These are phyloP conservation scores for Dendrocincla fuliginosa DNA, from an alignment of 2,797 vertebrate species.

Conservation along the genomic window DNA sequence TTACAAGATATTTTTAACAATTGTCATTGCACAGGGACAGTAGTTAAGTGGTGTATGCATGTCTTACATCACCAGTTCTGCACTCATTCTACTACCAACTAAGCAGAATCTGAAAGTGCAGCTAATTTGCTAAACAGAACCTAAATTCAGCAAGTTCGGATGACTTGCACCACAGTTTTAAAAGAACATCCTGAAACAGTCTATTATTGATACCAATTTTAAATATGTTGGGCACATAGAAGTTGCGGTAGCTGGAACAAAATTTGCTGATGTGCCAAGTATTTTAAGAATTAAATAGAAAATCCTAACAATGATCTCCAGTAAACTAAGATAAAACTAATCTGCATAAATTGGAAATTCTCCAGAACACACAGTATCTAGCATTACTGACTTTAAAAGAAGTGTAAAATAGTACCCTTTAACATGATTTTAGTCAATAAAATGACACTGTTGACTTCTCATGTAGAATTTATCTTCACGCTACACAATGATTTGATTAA, in stretches of 20 bases:
- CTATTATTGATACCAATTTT: neutral
- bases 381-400: neutral
- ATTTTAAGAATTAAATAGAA: neutral
- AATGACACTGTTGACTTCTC: neutral
- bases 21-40: neutral
- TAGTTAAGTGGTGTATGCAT: neutral
- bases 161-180: neutral
- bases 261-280: neutral
- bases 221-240: neutral
- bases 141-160: conserved; percentile 49
- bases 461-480: neutral
- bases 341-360: neutral
- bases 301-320: neutral
- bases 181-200: conserved; percentile 18
- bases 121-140: conserved; percentile 40
- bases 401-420: neutral
- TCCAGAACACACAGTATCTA: neutral
- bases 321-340: neutral
- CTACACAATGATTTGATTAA: neutral
- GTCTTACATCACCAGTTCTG: neutral
- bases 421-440: neutral
- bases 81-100: neutral
- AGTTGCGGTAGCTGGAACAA: neutral
- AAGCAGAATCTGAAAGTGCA: conserved; percentile 31
- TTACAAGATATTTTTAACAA: neutral